Evolutionary conservation across 1,140 invertebrate species (phyloP), one percentile per base, ranked within the genome.

Genomic region (Papilio glaucus): DNA sequence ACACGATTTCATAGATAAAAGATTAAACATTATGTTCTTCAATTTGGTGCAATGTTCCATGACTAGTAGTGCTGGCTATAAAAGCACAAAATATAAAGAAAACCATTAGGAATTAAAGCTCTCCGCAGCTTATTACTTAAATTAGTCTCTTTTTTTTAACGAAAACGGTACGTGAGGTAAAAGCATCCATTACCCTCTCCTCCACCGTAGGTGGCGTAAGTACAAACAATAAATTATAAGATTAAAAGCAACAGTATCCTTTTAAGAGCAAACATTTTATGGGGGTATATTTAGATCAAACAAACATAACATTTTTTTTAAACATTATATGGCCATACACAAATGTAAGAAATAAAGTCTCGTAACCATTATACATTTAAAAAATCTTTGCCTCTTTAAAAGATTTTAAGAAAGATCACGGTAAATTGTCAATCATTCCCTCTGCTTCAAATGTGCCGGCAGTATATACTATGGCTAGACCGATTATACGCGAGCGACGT

Each of bases 241-340:
- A 57, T 57, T 57, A 57, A 8, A 21, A 49, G 21, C 49, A 57
- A 5, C 49, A 26, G 49, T 57, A 57, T 21, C 49, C 49, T 57
- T 57, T 57, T 26, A 57, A 57, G 49, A 57, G 24, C 21, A 57
- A 13, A 57, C 49, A 26, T 57, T 57, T 57, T 57, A 57, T 57
- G 49, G 10, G 2, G 29, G 10, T 49, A 18, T 49, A 26, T 57
- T 57, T 24, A 24, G 10, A 57, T 57, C 24, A 10, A 18, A 26
- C n/a, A 57, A 57, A 24, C 21, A 57, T 49, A n/a, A 33, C 6
- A 33, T 33, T 33, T 33, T 33, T 33, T 33, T 33, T 33, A 33
- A 33, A 3, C 6, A 33, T 33, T 33, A 33, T 33, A 33, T 2
- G 6, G 29, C 6, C 29, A 33, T 33, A 33, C 29, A 3, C 29